A percentile compares a stretch with the other conserved stretches of the same genome.
Conservation (phyloP, 2,113 vertebrate species). For the Poecile atricapillus region DNA sequence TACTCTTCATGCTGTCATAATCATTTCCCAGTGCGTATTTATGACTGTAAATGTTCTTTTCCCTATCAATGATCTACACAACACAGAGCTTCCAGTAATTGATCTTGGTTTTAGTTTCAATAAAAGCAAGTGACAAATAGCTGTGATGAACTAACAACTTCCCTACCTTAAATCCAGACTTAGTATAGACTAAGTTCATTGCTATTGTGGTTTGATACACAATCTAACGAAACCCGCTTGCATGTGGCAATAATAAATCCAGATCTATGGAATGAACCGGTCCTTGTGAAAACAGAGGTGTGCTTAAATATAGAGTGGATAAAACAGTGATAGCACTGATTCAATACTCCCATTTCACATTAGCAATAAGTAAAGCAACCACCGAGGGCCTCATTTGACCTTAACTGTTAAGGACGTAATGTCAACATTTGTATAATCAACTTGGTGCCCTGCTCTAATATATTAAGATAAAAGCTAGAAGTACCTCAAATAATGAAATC, state of each 20-base stretch:
- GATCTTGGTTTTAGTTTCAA: not conserved
- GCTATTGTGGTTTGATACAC: not conserved
- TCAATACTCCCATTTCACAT: not conserved
- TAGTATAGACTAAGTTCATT: not conserved
- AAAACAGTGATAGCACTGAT: not conserved
- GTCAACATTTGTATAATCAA: slow-evolving; percentile 14
- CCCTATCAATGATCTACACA: not conserved
- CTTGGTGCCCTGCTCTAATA: not conserved
- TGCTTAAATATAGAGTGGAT: not conserved
- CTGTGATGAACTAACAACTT: not conserved
- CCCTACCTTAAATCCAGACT: not conserved
- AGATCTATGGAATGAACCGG: rapidly evolving
- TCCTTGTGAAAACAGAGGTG: not conserved
- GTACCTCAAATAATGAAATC: slow-evolving; percentile 27
- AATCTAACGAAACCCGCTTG: not conserved
- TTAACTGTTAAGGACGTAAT: not conserved
- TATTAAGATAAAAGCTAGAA: slow-evolving; percentile 13
- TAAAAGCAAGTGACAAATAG: not conserved
- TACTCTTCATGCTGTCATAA: not conserved
- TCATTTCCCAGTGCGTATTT: not conserved
- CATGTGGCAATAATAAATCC: not conserved
- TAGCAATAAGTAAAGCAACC: not conserved
- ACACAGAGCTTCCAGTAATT: not conserved
- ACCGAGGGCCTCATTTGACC: not conserved
- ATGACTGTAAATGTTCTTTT: not conserved